Evolutionary conservation across 2,113 vertebrate species (phyloP).

Genomic region (Procapra przewalskii): DNA sequence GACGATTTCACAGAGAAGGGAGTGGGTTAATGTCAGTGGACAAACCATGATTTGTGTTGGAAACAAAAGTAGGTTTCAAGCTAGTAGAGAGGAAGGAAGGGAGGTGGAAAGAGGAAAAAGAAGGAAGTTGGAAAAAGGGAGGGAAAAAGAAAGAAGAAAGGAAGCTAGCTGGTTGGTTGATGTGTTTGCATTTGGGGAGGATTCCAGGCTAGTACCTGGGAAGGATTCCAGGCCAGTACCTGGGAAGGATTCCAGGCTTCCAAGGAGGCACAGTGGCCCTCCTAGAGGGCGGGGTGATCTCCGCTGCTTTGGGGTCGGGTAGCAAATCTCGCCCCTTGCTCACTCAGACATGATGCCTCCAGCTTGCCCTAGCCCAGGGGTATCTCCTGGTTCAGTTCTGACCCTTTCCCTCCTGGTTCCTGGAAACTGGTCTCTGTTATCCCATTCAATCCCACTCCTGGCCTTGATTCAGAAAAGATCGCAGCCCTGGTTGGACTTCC

Average conservation of each 20-base stretch:
- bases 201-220: neutral
- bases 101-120: neutral
- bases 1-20: neutral
- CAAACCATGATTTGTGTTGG: neutral
- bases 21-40: neutral
- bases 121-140: neutral
- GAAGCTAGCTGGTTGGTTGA: neutral
- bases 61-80: neutral
- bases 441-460: neutral
- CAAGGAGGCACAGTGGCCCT: neutral
- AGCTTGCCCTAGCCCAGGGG: neutral
- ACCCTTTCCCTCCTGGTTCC: neutral
- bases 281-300: neutral
- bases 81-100: neutral
- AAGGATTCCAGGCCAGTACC: neutral
- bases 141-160: neutral
- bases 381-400: neutral
- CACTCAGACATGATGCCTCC: neutral
- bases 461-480: neutral
- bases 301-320: neutral
- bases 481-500: neutral
- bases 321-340: neutral
- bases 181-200: neutral
- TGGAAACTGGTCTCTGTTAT: neutral
- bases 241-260: neutral